These are phyloP conservation scores for Spizaetus ornatus DNA, from an alignment of 2,113 vertebrate genomes.

Conservation along the genomic window DNA sequence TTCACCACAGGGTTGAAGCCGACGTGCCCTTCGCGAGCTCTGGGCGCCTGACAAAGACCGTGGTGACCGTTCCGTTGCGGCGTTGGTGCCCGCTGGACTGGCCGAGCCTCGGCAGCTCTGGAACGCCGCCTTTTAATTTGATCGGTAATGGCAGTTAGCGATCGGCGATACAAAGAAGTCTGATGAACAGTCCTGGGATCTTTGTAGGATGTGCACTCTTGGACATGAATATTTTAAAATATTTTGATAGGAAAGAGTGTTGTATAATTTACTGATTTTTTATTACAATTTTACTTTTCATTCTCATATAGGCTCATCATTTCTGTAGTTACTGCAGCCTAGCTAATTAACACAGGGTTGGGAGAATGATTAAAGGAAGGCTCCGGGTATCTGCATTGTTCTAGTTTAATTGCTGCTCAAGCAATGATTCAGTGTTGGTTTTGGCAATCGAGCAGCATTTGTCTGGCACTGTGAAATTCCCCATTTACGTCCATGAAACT, in stretches of 20 bases:
- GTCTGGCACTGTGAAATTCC: background rate
- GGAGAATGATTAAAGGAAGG: conserved; percentile 4
- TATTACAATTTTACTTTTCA: background rate
- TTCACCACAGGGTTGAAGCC: background rate
- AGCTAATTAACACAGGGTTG: conserved; percentile 7
- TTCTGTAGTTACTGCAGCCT: background rate
- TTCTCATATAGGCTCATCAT: background rate
- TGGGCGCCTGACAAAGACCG: accelerated
- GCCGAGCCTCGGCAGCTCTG: background rate
- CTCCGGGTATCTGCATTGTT: background rate
- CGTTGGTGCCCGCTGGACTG: background rate
- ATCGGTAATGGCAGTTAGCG: accelerated
- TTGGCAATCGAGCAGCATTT: conserved; percentile 18
- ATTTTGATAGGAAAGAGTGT: background rate
- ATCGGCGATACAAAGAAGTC: background rate
- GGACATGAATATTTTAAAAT: conserved; percentile 20
- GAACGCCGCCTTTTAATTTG: accelerated
- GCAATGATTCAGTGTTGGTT: background rate
- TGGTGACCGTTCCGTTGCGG: accelerated
- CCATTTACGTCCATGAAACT: background rate
- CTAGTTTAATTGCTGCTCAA: conserved; percentile 18
- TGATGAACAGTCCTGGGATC: no score
- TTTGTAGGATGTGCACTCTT: background rate
- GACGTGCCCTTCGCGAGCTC: background rate
- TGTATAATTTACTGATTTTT: conserved; percentile 38